Evolutionary conservation across 2,888 invertebrate species (phyloP), one percentile per base, ranked within the genome.

Genomic region (Tenthredo mesomela): DNA sequence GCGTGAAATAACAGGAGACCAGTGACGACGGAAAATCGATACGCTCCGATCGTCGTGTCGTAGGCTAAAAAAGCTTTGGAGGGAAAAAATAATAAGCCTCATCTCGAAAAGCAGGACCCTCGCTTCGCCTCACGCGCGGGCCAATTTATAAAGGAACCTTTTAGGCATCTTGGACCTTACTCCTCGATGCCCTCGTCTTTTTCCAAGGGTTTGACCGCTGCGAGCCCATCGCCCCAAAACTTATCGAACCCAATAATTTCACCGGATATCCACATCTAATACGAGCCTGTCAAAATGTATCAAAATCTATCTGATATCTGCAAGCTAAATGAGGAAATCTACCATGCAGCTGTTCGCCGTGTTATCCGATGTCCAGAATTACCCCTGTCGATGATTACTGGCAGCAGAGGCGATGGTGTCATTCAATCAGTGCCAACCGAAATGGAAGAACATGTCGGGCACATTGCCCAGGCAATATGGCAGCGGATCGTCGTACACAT

Each of bases 21-120:
- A 61, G 80, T 80, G 80, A 80, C 80, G 80, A 80, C 80, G 80
- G 80, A 61, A 80, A 80, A 80, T 80, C 80, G 61, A 80, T 80
- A 80, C n/a, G n/a, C 61, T 40, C 37, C 80, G 80, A 80, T 80
- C 80, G 58, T 61, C 33, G 9, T 33, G 29, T 33, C 47, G 18
- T 50, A 54, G 40, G 40, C n/a, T 25, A 80, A 80, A 80, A 80
- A 80, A 21, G 50, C 80, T 58, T 80, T 21, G 61, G 40, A 80
- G 58, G 80, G 61, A 61, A 80, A 58, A 80, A 80, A 80, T 80
- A 80, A 80, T 80, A 80, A 80, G 80, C 80, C 80, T 80, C 80
- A 80, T 80, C 61, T 80, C 80, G 61, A 50, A 61, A 77, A 40
- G 58, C 61, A n/a, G 58, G 80, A 61, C 61, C 80, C 61, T 80